These are phyloP conservation scores for Symphodus melops DNA, from an alignment of 2,113 vertebrate species.

Conservation along the genomic window DNA sequence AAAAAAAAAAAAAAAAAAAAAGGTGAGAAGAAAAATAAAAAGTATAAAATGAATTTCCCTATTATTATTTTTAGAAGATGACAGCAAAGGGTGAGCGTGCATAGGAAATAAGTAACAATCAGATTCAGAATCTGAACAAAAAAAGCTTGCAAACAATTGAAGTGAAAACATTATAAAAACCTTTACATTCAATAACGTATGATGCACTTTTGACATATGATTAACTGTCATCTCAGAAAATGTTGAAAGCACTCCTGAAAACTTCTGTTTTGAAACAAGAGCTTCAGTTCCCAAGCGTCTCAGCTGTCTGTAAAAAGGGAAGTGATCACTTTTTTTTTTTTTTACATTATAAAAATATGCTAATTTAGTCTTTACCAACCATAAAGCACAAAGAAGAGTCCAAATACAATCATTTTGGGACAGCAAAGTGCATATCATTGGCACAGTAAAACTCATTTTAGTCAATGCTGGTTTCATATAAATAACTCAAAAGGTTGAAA, in stretches of 20 bases:
- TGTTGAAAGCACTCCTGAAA: constrained; percentile 64
- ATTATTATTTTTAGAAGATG: constrained; percentile 67
- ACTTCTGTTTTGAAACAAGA: constrained; percentile 47
- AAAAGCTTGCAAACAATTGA: constrained; percentile 64
- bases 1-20: constrained; percentile 74
- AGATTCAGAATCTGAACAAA: constrained; percentile 61
- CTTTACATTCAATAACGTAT: constrained; percentile 84
- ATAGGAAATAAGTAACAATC: constrained; percentile 78
- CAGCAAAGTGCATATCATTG: constrained; percentile 79
- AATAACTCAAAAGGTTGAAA: constrained; percentile 74
- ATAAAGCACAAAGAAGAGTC: constrained; percentile 67
- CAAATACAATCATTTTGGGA: constrained; percentile 76
- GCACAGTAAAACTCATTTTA: constrained; percentile 73
- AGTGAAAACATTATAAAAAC: constrained; percentile 74
- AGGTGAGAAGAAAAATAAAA: constrained; percentile 69
- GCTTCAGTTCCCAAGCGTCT: constrained; percentile 58
- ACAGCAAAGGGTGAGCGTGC: constrained; percentile 75
- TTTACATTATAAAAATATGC: constrained; percentile 63
- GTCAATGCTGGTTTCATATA: constrained; percentile 77
- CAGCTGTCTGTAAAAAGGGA: constrained; percentile 57
- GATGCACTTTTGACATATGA: constrained; percentile 75
- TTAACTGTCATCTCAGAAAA: constrained; percentile 75
- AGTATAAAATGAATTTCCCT: constrained; percentile 81
- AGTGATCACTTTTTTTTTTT: constrained; percentile 62
- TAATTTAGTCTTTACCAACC: constrained; percentile 74